Conservation (phyloP, 2,888 invertebrate species). For the Sarcophaga caerulescens region DNA sequence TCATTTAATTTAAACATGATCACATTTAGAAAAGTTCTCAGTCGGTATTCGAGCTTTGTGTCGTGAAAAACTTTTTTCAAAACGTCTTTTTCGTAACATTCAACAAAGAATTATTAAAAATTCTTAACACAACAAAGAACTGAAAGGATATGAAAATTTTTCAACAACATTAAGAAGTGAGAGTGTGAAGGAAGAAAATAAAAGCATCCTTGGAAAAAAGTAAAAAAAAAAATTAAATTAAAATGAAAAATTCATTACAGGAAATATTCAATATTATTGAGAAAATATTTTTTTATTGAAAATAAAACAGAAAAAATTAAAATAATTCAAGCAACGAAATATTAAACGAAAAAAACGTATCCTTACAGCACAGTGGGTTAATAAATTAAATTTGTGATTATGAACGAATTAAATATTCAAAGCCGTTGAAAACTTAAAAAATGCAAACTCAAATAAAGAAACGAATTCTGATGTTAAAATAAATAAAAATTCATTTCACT, state of each 20-base stretch:
- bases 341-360: too few relatives aligned
- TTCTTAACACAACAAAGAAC: background rate
- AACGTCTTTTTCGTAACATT: background rate
- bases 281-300: background rate
- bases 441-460: too few relatives aligned
- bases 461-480: too few relatives aligned
- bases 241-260: too few relatives aligned
- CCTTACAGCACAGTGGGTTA: too few relatives aligned
- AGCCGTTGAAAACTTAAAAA: too few relatives aligned
- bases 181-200: background rate
- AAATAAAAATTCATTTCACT: too few relatives aligned
- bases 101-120: background rate
- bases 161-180: constrained; percentile 6
- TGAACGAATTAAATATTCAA: too few relatives aligned
- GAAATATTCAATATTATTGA: background rate
- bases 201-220: constrained; percentile 39
- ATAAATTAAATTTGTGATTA: too few relatives aligned
- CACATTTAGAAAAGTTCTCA: constrained; percentile 58
- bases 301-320: background rate
- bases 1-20: constrained; percentile 66
- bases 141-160: constrained; percentile 23
- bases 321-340: too few relatives aligned
- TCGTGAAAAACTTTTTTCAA: constrained; percentile 44
- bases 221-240: constrained; percentile 22
- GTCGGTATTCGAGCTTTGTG: constrained; percentile 59